These are phyloP conservation scores for Dysdera silvatica DNA, from an alignment of 1,140 invertebrate species.

Conservation along the genomic window DNA sequence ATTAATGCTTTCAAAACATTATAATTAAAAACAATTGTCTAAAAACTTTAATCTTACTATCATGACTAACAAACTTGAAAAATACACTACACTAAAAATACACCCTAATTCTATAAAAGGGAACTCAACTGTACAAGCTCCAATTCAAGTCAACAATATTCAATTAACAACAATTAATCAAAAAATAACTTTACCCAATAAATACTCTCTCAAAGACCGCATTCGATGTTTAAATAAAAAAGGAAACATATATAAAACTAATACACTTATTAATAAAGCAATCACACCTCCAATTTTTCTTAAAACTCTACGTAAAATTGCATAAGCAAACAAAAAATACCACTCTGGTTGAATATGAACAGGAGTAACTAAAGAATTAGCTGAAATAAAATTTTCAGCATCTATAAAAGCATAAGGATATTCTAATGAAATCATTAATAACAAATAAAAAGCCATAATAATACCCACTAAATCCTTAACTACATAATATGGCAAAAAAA, in stretches of 20 bases:
- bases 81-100: conserved; percentile 53
- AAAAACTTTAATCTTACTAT: conserved; percentile 53
- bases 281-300: conserved; percentile 65
- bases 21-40: neutral
- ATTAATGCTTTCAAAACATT: neutral
- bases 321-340: conserved; percentile 67
- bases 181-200: conserved; percentile 51
- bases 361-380: conserved; percentile 59
- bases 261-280: conserved; percentile 54
- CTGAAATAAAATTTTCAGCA: conserved; percentile 60
- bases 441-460: no score
- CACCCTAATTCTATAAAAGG: conserved; percentile 54
- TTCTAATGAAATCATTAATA: neutral
- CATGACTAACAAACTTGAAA: conserved; percentile 40
- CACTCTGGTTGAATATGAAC: conserved; percentile 65
- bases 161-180: conserved; percentile 50
- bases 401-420: conserved; percentile 55
- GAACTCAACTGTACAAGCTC: conserved; percentile 53
- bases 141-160: conserved; percentile 58
- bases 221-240: conserved; percentile 50
- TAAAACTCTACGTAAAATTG: conserved; percentile 61
- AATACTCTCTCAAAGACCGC: conserved; percentile 50
- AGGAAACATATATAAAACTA: conserved; percentile 53
- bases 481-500: no score
- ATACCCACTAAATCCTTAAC: no score